phyloP scores from a whole-genome alignment of 2,797 vertebrate genomes.

The Bovichtus variegatus region DNA sequence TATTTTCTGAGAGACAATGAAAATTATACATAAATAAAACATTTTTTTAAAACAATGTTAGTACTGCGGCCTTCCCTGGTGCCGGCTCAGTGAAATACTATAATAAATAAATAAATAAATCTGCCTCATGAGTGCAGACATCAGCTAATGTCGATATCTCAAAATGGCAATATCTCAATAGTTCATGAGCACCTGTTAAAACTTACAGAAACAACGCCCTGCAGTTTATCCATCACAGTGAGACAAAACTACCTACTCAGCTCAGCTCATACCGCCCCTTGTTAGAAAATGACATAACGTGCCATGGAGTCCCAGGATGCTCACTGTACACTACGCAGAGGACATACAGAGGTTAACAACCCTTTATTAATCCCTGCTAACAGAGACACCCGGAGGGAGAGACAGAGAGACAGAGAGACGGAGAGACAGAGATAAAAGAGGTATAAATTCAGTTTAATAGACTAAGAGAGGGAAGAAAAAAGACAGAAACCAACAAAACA shows the following conservation, averaged over 20 bases:
- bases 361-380: slow-evolving; percentile 73
- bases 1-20: too few species aligned
- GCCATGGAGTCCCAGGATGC: slow-evolving; percentile 65
- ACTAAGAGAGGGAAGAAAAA: slow-evolving; percentile 3
- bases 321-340: slow-evolving; percentile 59
- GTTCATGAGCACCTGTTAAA: not conserved
- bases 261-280: slow-evolving; percentile 35
- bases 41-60: too few species aligned
- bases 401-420: not conserved
- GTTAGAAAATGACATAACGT: slow-evolving; percentile 60
- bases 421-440: slow-evolving; percentile 6
- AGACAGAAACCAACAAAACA: slow-evolving; percentile 25
- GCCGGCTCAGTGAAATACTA: too few species aligned
- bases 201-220: not conserved
- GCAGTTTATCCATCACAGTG: slow-evolving; percentile 10
- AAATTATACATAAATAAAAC: too few species aligned
- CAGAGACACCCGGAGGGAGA: slow-evolving; percentile 60
- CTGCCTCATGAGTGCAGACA: too few species aligned
- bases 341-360: slow-evolving; percentile 74
- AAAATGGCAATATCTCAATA: not conserved
- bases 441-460: slow-evolving; percentile 31
- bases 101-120: too few species aligned
- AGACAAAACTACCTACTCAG: slow-evolving; percentile 30
- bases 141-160: too few species aligned
- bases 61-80: too few species aligned